Evolutionary conservation across 2,797 vertebrate species (phyloP).

Genomic region (Phrynocephalus vlangalii): DNA sequence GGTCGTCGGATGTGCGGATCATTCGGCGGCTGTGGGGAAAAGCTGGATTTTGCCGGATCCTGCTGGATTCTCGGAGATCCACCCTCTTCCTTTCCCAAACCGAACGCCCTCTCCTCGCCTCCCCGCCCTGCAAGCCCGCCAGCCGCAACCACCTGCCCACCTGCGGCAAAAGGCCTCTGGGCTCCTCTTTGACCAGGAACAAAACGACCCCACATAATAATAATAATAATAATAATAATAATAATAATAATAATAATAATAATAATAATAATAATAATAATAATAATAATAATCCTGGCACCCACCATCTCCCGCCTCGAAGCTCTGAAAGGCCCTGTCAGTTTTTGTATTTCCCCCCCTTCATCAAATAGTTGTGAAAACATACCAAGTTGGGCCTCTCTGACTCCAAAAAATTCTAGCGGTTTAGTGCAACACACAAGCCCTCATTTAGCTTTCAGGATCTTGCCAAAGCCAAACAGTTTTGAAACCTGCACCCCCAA

Average conservation of each 20-base stretch:
- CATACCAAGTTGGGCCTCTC: not conserved
- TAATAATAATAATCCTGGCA: not conserved
- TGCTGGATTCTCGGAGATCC: conserved; percentile 29
- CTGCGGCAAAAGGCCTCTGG: not conserved
- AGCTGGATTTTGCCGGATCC: conserved; percentile 30
- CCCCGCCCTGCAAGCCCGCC: not conserved
- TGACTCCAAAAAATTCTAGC: not conserved
- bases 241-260: no score
- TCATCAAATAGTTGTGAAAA: not conserved
- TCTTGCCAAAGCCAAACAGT: no score
- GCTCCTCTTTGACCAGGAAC: not conserved
- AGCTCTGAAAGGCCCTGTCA: not conserved
- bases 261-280: no score
- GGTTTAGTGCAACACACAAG: not conserved
- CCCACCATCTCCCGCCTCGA: not conserved
- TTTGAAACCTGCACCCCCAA: not conserved
- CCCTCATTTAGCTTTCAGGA: not conserved
- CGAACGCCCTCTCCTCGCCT: not conserved
- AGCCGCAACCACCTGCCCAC: not conserved
- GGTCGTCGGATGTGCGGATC: not conserved
- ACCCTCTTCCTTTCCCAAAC: not conserved
- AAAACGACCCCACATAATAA: not conserved
- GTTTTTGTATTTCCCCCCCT: not conserved
- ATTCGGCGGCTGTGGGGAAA: conserved; percentile 10
- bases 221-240: no score